Base-by-base conservation (phyloP, 1,140 invertebrate species). In the Zaprionus taronus region DNA sequence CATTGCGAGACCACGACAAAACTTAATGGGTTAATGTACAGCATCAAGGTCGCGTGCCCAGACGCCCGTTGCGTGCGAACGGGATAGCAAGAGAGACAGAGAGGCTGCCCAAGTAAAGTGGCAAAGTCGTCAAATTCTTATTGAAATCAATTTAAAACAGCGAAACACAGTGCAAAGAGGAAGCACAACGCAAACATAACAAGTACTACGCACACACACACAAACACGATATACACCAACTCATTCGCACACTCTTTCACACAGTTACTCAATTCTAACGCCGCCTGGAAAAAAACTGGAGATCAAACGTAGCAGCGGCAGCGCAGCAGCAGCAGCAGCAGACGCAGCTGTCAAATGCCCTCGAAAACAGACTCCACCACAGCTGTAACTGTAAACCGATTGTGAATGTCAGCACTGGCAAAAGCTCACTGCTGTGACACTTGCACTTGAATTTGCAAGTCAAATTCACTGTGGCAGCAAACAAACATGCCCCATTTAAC, bases 1-100 rank as follows among this genome's bases (percentile, higher is more conserved):
- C 64, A 73, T 61, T 77, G 60, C 36, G 55, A 38, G 36, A 56
- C 65, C 78, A 68, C 66, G 57, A 73, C 65, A 82, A 77, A 80
- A 76, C 81, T 89, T 83, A 89, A 89, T 89, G 85, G 85, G 85
- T 89, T 89, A 89, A 89, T 89, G 85, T 90, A 84, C 85, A 89
- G 72, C 81, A 85, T 85, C 85, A 89, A 89, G 85, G 85, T 89
- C 85, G 81, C 67, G 73, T 51, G 72, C 74, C 76, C 75, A 83
- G 79, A 69, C 83, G 72, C 62, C 77, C 61, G 67, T 58, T 64
- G 64, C 26, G 36, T 28, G 51, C 17, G 15, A 57, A 49, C n/a
- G 44, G 51, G 20, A 28, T n/a, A 53, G 68, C n/a, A 44, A 55
- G 15, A 17, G 24, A 58, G 41, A 41, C 17, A 26, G 26, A 24